Base-by-base conservation (phyloP, 2,797 vertebrate genomes). In the Scleropages formosus region DNA sequence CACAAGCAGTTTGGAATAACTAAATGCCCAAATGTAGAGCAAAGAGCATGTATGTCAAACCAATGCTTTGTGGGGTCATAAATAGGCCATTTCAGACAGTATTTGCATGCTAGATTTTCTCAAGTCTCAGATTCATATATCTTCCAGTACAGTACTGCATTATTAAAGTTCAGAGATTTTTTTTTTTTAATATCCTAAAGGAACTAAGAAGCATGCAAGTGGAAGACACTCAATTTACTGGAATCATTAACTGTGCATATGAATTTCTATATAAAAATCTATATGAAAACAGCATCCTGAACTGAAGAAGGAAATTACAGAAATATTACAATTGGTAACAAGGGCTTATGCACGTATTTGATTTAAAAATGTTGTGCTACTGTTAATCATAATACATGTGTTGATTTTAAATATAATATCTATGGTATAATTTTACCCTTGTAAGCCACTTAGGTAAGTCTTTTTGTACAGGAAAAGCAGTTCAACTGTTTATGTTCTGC, bases 401-500 rank as follows among this genome's bases (percentile, higher is more conserved):
- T 65, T 69, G 24, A 63, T 80, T 24, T 0, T 73, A 26, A 77
- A 49, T 27, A n/a, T 56, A 60, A 72, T 39, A 62, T 24, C 46
- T 46, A 27, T 60, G 73, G 75, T 73, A 51, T 64, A 74, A 72
- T 66, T 63, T 74, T 77, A 60, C 65, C 72, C 80, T 73, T 78
- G 80, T 90, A 91, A 88, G 89, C 82, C 88, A 91, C 90, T 91
- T 91, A 80, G 87, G 85, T 88, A 84, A 78, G 84, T 84, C 61
- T 84, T 81, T 88, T 84, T 85, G 82, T 86, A 85, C 84, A 86
- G 83, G 80, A 86, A 74, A 82, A 84, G 74, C 77, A 82, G 78
- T 80, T 77, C 69, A 67, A 80, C 77, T 79, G 83, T 77, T 74
- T 82, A 76, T 75, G 81, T 78, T 74, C 69, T 78, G 76, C 56